Conservation (phyloP, 2,888 invertebrate genomes). For the Chloroclystis v-ata region DNA sequence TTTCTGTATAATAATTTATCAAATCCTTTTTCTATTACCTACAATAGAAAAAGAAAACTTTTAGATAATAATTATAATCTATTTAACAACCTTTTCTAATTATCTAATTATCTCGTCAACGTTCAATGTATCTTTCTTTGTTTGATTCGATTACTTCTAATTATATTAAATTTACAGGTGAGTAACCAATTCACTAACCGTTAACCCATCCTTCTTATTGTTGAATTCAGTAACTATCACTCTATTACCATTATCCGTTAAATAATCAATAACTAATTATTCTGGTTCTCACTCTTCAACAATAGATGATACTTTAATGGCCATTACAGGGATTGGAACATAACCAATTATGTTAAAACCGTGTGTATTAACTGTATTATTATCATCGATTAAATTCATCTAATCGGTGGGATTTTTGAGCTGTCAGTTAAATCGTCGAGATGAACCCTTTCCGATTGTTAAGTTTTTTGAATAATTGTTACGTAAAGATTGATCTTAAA, state of each 20-base stretch:
- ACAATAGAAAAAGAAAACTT: no score
- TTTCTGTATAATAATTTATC: no score
- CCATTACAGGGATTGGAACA: conserved; percentile 19
- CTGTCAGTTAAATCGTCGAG: conserved; percentile 33
- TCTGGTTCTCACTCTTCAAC: conserved; percentile 11
- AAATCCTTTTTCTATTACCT: no score
- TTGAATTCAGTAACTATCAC: conserved; percentile 6
- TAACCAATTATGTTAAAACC: conserved; percentile 32
- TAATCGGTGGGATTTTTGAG: conserved; percentile 40
- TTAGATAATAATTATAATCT: no score
- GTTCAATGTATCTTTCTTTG: no score
- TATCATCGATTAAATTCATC: conserved; percentile 33
- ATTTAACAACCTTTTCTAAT: no score
- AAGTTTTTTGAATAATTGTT: conserved; percentile 17
- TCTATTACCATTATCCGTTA: neutral
- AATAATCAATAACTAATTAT: conserved; percentile 16
- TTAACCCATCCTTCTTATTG: conserved; percentile 5
- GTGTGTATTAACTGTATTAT: conserved; percentile 32
- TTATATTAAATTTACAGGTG: no score
- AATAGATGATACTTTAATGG: conserved; percentile 12
- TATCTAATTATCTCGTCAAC: no score
- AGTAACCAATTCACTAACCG: no score
- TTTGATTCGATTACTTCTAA: no score
- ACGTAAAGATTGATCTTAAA: conserved; percentile 9
- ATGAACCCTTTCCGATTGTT: conserved; percentile 24